Conservation (phyloP, 2,113 vertebrate species). For the Eidolon helvum region DNA sequence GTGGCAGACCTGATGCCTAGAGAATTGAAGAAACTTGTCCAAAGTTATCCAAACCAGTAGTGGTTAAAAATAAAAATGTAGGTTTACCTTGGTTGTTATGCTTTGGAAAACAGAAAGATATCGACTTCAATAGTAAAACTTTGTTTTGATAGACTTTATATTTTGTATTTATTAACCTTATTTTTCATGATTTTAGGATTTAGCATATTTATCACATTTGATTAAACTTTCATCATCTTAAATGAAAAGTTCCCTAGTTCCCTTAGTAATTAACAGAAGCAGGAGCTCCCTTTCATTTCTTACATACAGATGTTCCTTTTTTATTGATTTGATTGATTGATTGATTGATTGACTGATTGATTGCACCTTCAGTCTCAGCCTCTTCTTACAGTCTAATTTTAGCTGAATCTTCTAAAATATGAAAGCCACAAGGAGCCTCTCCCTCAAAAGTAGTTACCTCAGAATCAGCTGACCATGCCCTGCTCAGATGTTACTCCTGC, state of each 20-base stretch:
- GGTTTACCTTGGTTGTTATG: neutral
- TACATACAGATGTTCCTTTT: neutral
- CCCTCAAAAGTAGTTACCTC: neutral
- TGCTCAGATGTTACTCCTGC: neutral
- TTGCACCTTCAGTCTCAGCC: neutral
- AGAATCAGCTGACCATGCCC: too few species aligned
- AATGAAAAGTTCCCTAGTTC: neutral
- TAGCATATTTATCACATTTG: neutral
- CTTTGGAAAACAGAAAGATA: neutral
- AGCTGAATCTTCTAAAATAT: neutral
- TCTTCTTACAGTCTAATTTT: neutral
- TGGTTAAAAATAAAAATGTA: too few species aligned
- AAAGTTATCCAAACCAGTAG: too few species aligned
- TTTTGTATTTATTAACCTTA: neutral
- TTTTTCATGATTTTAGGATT: neutral
- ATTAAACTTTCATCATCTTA: neutral
- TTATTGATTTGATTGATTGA: neutral
- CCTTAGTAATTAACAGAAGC: neutral
- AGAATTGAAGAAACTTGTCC: too few species aligned
- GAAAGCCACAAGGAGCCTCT: neutral
- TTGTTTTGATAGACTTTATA: neutral
- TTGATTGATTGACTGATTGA: neutral
- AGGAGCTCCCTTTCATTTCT: neutral
- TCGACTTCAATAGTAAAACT: neutral
- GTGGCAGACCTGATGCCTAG: too few species aligned